phyloP scores from a whole-genome alignment of 2,113 vertebrate species.

The Anguilla japonica region DNA sequence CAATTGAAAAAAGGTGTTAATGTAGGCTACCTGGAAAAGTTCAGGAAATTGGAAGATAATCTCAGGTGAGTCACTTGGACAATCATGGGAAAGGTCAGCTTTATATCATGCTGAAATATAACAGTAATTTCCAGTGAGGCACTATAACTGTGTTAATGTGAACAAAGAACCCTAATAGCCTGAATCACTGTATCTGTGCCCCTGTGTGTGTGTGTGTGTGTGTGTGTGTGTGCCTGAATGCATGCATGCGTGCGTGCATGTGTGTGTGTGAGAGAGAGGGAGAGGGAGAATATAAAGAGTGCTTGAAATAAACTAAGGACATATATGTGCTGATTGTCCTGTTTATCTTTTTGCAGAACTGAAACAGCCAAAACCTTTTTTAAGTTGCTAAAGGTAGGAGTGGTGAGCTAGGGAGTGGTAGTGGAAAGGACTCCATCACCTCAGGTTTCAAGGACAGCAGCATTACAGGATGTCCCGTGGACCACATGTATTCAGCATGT shows the following conservation, averaged over 20 bases:
- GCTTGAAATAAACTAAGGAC: constrained; percentile 48
- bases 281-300: constrained; percentile 15
- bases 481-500: background rate
- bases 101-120: background rate
- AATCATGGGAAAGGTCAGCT: background rate
- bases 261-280: too few species aligned
- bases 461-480: background rate
- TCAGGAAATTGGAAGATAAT: background rate
- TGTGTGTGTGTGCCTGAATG: constrained; percentile 28
- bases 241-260: too few species aligned
- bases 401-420: background rate
- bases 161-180: background rate
- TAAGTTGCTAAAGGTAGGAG: background rate
- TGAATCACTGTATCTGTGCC: background rate
- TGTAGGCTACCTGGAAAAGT: background rate
- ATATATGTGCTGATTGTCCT: background rate
- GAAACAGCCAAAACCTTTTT: background rate
- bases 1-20: background rate
- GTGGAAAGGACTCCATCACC: background rate
- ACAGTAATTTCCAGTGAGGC: background rate
- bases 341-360: background rate
- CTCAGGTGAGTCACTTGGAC: background rate
- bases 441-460: background rate
- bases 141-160: background rate
- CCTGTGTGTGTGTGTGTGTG: constrained; percentile 23